These are phyloP conservation scores for Rhynchopsitta pachyrhyncha DNA, from an alignment of 2,113 vertebrate species.

Conservation along the genomic window DNA sequence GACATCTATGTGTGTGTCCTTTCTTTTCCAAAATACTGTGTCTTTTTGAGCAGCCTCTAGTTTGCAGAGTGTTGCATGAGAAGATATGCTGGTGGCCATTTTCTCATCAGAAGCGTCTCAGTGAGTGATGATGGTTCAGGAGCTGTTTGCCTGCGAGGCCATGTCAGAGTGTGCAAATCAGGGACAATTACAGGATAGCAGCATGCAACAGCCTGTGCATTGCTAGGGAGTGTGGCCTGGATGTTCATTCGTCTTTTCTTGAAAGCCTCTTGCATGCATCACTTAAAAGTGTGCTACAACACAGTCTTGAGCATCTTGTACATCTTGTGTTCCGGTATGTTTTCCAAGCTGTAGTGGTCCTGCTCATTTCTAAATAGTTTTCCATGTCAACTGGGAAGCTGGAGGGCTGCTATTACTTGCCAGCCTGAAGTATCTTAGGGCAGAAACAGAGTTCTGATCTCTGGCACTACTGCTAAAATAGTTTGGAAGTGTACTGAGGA, in stretches of 20 bases:
- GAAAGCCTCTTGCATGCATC: not conserved
- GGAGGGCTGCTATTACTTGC: not conserved
- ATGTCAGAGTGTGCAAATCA: fast-evolving
- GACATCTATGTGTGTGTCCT: not conserved
- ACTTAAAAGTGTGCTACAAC: not conserved
- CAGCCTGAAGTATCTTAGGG: not conserved
- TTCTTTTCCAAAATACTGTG: not conserved
- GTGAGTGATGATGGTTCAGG: not conserved
- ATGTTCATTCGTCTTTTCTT: not conserved
- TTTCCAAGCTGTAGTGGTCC: not conserved
- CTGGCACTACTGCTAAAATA: not conserved
- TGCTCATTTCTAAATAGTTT: not conserved
- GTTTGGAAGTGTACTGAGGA: not conserved
- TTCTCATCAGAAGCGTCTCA: not conserved
- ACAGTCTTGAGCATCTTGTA: not conserved
- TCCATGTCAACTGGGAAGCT: not conserved
- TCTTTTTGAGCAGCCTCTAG: not conserved
- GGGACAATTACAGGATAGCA: fast-evolving
- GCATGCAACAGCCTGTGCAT: not conserved
- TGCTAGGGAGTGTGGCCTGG: not conserved
- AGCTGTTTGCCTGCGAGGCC: not conserved
- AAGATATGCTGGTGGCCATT: not conserved
- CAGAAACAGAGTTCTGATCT: not conserved
- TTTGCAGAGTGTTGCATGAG: not conserved
- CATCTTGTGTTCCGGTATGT: not conserved